Evolutionary conservation across 2,113 vertebrate genomes (phyloP).

Genomic region (Phyllostomus hastatus): DNA sequence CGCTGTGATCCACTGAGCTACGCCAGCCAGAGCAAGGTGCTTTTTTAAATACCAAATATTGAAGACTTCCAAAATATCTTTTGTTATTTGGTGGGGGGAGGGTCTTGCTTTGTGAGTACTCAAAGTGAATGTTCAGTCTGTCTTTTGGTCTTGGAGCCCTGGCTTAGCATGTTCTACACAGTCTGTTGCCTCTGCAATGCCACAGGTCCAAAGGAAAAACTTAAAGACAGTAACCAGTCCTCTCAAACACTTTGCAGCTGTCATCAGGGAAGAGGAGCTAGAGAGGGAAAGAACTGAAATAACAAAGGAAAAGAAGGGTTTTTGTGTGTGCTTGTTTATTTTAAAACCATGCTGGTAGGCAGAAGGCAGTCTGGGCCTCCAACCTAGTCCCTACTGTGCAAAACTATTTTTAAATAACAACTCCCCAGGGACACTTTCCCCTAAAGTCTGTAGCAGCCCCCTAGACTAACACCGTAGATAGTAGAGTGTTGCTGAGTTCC

Average conservation of each 20-base stretch:
- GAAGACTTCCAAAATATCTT: neutral
- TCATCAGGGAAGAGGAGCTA: neutral
- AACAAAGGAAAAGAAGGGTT: neutral
- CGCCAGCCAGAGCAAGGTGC: too few relatives aligned
- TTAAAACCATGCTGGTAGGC: neutral
- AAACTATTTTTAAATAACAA: neutral
- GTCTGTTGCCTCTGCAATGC: neutral
- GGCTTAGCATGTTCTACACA: neutral
- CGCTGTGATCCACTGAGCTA: too few relatives aligned
- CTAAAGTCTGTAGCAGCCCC: neutral
- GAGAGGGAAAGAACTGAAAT: neutral
- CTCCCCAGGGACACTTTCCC: neutral
- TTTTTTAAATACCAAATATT: neutral
- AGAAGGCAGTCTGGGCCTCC: neutral
- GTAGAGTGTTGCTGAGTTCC: neutral
- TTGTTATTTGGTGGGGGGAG: neutral
- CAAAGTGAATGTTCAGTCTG: neutral
- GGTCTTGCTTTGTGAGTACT: neutral
- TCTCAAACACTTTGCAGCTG: neutral
- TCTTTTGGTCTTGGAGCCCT: neutral
- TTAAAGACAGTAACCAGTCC: neutral
- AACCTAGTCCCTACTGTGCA: neutral
- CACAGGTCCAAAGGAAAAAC: neutral
- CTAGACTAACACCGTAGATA: neutral
- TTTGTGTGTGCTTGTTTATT: neutral